Evolutionary conservation across 2,888 invertebrate genomes (phyloP), one percentile per base, ranked within the genome.

Genomic region (Cheilosia scutellata): DNA sequence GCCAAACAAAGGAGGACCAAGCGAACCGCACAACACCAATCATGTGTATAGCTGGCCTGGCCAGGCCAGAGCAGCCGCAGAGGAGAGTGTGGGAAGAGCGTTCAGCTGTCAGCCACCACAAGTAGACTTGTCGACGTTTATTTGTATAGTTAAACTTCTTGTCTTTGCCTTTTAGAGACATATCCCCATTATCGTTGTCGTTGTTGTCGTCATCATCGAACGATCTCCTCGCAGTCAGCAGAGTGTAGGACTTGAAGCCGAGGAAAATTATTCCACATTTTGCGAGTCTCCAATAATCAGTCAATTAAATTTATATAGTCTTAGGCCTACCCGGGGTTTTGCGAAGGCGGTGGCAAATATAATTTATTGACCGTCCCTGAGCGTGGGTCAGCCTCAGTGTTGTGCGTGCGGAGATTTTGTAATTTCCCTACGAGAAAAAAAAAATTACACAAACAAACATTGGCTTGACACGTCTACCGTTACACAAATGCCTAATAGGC

Each of bases 81-180:
- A 5, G 51, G 25, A 60, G 76, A 60, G 74, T 80, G 84, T 86
- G 76, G 84, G 80, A 79, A 68, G 83, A 75, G 27, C 53, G 37
- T 51, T 63, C 66, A 66, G 42, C 66, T 47, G 16, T 47, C 42
- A 53, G 42, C n/a, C 20, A 68, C 55, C 27, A 53, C 47, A 63
- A 74, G 75, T 65, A 75, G 75, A 84, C 84, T 65, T 71, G 75
- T 58, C 66, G 80, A 71, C 84, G 84, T 80, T 80, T 62, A 76
- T 80, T 82, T 80, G 80, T 55, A 65, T 60, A 75, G 74, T 76
- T 71, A 71, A 80, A 80, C 80, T 86, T 86, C 82, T 86, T 86
- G 82, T 86, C 76, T 86, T 86, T 76, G 80, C 80, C 84, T 80
- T 86, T 58, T 76, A 53, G 62, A 80, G 84, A 25, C 79, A 75